A percentile compares a stretch with the other conserved stretches of the same genome.
These are phyloP conservation scores for Ophion ventricosus DNA, from an alignment of 2,888 invertebrate species.

Conservation along the genomic window DNA sequence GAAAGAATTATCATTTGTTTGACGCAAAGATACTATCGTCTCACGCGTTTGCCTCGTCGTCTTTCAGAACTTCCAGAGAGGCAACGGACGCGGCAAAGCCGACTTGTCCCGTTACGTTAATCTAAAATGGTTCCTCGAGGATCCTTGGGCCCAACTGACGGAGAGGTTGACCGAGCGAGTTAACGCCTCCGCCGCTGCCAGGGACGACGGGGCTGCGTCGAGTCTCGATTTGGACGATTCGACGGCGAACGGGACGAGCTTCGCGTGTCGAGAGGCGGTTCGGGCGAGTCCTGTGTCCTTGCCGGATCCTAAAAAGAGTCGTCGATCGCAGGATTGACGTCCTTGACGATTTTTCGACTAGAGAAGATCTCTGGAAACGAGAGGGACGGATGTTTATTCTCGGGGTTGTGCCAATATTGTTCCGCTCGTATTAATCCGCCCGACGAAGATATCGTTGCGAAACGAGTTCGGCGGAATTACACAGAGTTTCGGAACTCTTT, in stretches of 20 bases:
- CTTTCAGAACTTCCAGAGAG: constrained; percentile 70
- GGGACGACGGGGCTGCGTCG: neutral
- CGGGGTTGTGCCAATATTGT: neutral
- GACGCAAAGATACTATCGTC: neutral
- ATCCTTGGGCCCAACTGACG: constrained; percentile 76
- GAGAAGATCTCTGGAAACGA: neutral
- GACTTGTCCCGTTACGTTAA: constrained; percentile 75
- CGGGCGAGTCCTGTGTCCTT: constrained; percentile 32
- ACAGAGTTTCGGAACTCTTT: neutral
- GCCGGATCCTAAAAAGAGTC: constrained; percentile 44
- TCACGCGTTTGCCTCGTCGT: neutral
- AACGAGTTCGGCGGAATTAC: neutral
- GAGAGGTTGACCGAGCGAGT: neutral
- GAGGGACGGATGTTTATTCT: neutral
- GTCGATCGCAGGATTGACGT: constrained; percentile 54
- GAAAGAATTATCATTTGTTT: neutral
- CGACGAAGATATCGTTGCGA: neutral
- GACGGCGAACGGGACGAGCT: neutral
- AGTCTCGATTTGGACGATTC: neutral
- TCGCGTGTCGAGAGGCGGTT: constrained; percentile 28
- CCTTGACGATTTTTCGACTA: neutral
- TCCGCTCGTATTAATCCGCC: neutral
- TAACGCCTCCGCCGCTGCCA: neutral
- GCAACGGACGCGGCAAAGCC: constrained; percentile 53
- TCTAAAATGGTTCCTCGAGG: constrained; percentile 74